Evolutionary conservation across 2,113 vertebrate genomes (phyloP).

Genomic region (Melanocharis versteri): DNA sequence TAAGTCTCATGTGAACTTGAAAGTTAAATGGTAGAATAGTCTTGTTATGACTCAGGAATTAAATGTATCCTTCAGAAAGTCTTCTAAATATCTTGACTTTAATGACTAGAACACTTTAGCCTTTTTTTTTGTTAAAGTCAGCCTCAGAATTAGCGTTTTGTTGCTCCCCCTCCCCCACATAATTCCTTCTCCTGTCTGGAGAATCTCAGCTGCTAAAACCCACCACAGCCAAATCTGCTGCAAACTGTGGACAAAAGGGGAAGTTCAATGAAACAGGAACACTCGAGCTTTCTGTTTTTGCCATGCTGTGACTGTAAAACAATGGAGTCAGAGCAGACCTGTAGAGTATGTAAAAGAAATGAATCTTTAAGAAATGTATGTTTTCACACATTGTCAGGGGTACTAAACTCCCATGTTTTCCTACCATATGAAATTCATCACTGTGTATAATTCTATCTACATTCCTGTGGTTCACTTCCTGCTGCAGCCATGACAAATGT

Average conservation of each 20-base stretch:
- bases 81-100: background rate
- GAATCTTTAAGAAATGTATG: background rate
- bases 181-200: background rate
- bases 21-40: background rate
- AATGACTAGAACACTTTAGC: background rate
- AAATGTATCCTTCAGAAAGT: background rate
- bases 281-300: background rate
- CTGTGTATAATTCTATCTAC: background rate
- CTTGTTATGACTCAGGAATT: background rate
- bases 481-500: conserved; percentile 37
- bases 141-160: background rate
- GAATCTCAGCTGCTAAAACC: background rate
- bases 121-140: background rate
- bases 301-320: background rate
- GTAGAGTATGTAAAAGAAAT: background rate
- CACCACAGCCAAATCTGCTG: background rate
- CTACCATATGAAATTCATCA: background rate
- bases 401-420: background rate
- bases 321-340: background rate
- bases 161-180: background rate
- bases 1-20: background rate
- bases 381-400: background rate
- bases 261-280: background rate
- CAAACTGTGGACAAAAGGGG: background rate
- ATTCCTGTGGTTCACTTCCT: conserved; percentile 27